Base-by-base conservation (phyloP, 2,888 invertebrate genomes). In the Epirrita christyi region DNA sequence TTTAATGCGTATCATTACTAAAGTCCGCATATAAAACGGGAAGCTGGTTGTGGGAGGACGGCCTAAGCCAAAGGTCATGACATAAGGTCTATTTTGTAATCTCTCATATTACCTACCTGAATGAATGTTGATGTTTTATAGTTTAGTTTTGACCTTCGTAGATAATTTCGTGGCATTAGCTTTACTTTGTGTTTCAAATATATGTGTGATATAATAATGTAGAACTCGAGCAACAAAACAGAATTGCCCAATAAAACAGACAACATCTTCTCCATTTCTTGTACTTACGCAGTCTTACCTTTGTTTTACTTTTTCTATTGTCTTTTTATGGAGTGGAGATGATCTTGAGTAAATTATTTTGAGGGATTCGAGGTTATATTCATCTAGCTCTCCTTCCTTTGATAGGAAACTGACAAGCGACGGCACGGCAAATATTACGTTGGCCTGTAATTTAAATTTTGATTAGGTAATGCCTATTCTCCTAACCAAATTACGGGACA, bases 261-360 rank as follows among this genome's bases (percentile, higher is more conserved):
- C 48, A 55, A 49, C 53, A 57, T 55, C 4, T 3, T 43, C 45
- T 55, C 47, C 55, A 56, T 59, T 61, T 52, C 15, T 59, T 58
- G 55, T 61, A 54, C 59, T 55, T 58, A 58, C 54, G 41, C 54
- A 51, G 36, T 53, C 29, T 71, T 67, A 83, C 88, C 80, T 82
- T 68, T 68, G 65, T 73, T 81, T 86, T 36, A 85, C 74, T 63
- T 75, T 71, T 63, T 83, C 73, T 44, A 87, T 83, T 29, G 81
- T 83, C 67, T 81, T 86, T 43, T 63, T 70, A 61, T 86, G 86
- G 57, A 88, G 76, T 55, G 83, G 84, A 41, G 81, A 78, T 55
- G 84, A 79, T 41, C 85, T 77, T 13, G 81, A 85, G 64, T 86
- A 87, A 43, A 86, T 74, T 53, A 80, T 73, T 76, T 76, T 79